Conservation (phyloP, 2,113 vertebrate species). For the Macaca nemestrina region DNA sequence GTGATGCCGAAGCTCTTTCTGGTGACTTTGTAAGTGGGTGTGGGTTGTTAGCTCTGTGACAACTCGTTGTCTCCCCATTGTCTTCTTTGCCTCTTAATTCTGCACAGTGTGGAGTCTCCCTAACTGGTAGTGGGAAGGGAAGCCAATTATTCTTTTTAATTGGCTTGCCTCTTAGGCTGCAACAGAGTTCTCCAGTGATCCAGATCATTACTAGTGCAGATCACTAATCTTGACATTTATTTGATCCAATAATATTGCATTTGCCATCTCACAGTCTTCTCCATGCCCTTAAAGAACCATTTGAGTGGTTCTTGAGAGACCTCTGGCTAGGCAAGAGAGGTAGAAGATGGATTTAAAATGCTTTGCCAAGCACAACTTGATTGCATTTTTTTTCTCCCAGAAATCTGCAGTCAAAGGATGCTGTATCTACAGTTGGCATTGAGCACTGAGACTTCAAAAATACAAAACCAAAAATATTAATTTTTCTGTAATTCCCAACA, state of each 20-base stretch:
- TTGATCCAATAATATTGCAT: neutral
- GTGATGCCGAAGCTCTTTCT: neutral
- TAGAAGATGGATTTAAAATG: neutral
- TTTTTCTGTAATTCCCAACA: no score
- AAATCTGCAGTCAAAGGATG: neutral
- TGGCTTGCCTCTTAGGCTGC: neutral
- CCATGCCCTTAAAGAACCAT: neutral
- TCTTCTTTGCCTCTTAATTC: neutral
- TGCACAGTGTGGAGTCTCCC: neutral
- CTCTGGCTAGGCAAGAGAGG: neutral
- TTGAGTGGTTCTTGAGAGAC: neutral
- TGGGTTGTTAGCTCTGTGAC: neutral
- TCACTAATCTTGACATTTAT: neutral
- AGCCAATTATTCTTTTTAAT: neutral
- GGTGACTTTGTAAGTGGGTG: neutral
- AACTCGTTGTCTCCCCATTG: neutral
- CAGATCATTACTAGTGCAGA: neutral
- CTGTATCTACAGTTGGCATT: neutral
- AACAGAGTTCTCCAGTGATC: fast-evolving
- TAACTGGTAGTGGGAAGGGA: neutral
- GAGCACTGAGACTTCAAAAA: no score
- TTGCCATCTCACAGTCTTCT: neutral
- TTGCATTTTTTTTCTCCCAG: neutral
- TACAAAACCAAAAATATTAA: neutral
- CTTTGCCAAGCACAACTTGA: neutral